Conservation (phyloP, 2,113 vertebrate genomes). For the Pseudopodoces humilis region DNA sequence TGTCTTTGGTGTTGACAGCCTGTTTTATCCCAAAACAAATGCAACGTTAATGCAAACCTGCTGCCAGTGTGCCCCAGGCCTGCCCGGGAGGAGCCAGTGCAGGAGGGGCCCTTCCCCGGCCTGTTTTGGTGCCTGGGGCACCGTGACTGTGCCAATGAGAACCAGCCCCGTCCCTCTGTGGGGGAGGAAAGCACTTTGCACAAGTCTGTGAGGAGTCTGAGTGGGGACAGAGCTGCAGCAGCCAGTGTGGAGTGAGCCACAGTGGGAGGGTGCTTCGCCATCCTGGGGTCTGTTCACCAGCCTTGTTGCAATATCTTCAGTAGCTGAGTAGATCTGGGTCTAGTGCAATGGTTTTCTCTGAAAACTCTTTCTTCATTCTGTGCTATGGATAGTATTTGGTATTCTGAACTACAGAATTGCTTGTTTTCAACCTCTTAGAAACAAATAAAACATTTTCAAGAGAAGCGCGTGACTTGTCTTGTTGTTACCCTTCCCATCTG, state of each 20-base stretch:
- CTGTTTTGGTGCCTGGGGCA: neutral
- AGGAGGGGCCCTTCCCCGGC: neutral
- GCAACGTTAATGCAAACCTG: slow-evolving; percentile 9
- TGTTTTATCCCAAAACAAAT: slow-evolving; percentile 26
- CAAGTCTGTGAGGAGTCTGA: neutral
- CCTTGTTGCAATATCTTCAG: neutral
- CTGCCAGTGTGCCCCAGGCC: neutral
- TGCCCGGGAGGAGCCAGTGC: neutral
- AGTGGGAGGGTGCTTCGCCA: neutral
- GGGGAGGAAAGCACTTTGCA: neutral
- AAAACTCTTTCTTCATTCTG: slow-evolving; percentile 12
- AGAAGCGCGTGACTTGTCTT: neutral
- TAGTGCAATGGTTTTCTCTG: slow-evolving; percentile 40
- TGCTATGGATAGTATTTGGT: slow-evolving; percentile 12
- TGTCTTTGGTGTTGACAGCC: neutral
- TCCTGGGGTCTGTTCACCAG: neutral
- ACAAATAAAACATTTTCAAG: slow-evolving; percentile 72
- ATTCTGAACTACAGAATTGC: slow-evolving; percentile 37
- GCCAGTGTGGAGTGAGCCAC: neutral
- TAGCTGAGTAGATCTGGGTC: neutral
- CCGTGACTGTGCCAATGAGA: neutral
- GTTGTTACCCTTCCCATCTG: neutral
- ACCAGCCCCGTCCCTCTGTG: rapidly evolving
- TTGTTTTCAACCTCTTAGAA: slow-evolving; percentile 38
- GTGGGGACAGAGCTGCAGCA: neutral